Percentiles rank a stretch among this genome's conserved stretches.
phyloP scores from a whole-genome alignment of 2,797 vertebrate species.

The Pantherophis vulpinus region DNA sequence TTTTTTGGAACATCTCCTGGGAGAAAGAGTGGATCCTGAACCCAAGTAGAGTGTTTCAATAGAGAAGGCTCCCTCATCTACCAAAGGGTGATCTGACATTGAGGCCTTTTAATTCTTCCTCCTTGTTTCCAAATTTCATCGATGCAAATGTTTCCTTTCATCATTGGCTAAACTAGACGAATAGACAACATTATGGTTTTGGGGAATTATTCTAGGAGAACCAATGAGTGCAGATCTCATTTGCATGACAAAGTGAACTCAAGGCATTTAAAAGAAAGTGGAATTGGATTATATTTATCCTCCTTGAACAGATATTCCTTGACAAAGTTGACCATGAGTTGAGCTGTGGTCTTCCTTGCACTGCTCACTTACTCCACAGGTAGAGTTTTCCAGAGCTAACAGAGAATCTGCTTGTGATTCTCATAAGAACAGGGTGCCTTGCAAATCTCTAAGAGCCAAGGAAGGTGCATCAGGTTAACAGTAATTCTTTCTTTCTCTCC shows the following conservation, averaged over 20 bases:
- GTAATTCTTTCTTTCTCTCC: not conserved
- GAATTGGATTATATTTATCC: not conserved
- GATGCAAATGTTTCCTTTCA: conserved; percentile 33
- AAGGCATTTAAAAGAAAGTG: not conserved
- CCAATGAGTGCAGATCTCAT: not conserved
- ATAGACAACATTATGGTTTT: conserved; percentile 21
- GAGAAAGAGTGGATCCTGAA: too few species aligned
- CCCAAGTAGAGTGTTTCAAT: too few species aligned
- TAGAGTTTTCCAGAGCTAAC: not conserved
- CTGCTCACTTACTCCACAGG: not conserved
- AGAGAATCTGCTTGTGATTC: accelerated
- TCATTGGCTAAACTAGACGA: not conserved
- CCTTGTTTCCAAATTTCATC: accelerated
- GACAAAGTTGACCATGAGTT: too few species aligned
- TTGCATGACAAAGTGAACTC: not conserved
- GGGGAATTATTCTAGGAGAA: accelerated
- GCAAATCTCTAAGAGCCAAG: not conserved
- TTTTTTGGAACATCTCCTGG: too few species aligned
- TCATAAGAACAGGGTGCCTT: not conserved
- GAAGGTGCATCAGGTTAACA: not conserved
- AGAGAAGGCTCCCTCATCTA: too few species aligned
- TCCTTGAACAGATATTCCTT: not conserved
- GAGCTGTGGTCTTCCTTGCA: too few species aligned
- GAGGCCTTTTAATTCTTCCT: not conserved
- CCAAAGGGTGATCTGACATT: not conserved